Conservation (phyloP, 2,888 invertebrate species). For the Toxonevra muliebris region DNA sequence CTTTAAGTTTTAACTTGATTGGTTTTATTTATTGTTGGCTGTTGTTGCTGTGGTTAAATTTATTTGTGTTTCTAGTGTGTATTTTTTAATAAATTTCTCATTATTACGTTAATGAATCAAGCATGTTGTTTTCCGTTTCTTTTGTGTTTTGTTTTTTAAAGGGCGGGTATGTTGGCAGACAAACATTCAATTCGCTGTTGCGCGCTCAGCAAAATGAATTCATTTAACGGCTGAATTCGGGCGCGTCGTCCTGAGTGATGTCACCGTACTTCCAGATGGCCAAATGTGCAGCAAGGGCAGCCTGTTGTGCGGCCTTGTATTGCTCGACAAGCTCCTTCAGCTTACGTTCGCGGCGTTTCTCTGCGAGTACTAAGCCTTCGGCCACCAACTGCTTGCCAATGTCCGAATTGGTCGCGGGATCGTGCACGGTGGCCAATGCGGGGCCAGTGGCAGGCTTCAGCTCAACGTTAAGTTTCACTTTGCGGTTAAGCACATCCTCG, state of each 20-base stretch:
- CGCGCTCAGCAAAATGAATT: conserved; percentile 34
- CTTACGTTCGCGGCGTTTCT: conserved; percentile 81
- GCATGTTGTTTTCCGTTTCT: conserved; percentile 19
- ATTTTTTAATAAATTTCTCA: conserved; percentile 24
- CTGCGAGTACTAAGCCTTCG: conserved; percentile 86
- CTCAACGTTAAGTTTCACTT: conserved; percentile 85
- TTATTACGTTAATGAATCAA: conserved; percentile 19
- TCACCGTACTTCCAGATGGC: conserved; percentile 99
- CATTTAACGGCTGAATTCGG: conserved; percentile 63
- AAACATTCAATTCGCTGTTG: conserved; percentile 56
- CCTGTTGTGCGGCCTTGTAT: conserved; percentile 86
- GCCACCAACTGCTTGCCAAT: conserved; percentile 81
- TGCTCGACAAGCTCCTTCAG: conserved; percentile 81
- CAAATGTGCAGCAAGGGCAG: conserved; percentile 84
- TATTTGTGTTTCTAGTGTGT: conserved; percentile 25
- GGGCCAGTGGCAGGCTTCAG: conserved; percentile 67
- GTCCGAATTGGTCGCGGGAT: conserved; percentile 60
- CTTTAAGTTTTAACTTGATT: no score
- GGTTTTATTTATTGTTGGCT: no score
- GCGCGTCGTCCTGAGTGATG: conserved; percentile 70
- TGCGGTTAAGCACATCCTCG: conserved; percentile 74
- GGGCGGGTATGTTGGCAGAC: conserved; percentile 65
- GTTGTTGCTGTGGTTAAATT: conserved; percentile 5
- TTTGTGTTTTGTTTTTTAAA: conserved; percentile 50
- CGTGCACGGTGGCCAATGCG: conserved; percentile 62